Conservation (phyloP, 2,888 invertebrate species). For the Drosophila demipolita region DNA sequence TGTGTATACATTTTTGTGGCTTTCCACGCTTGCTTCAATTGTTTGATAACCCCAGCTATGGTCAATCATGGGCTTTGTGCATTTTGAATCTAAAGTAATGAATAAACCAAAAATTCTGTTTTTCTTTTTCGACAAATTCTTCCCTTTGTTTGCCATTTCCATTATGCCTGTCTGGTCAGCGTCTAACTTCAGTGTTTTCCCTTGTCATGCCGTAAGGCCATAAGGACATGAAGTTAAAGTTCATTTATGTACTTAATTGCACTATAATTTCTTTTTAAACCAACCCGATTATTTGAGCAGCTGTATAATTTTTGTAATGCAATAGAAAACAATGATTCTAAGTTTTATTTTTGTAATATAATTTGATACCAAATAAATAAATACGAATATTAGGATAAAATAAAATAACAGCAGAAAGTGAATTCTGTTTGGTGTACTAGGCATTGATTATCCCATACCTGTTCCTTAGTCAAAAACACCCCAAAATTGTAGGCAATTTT, state of each 20-base stretch:
- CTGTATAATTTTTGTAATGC: background rate
- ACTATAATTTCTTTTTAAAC: slow-evolving; percentile 8
- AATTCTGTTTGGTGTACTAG: slow-evolving; percentile 34
- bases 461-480: slow-evolving; percentile 63
- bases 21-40: slow-evolving; percentile 14
- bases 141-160: slow-evolving; percentile 27
- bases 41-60: slow-evolving; percentile 35
- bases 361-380: background rate
- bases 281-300: slow-evolving; percentile 4
- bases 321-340: background rate
- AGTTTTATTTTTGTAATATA: background rate
- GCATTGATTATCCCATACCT: slow-evolving; percentile 76
- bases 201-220: slow-evolving; percentile 4
- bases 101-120: slow-evolving; percentile 20
- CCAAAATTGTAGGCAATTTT: slow-evolving; percentile 66
- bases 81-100: slow-evolving; percentile 24
- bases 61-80: slow-evolving; percentile 39
- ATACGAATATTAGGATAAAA: background rate
- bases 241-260: background rate
- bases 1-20: slow-evolving; percentile 43
- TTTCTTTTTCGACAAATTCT: slow-evolving; percentile 26
- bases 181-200: slow-evolving; percentile 5
- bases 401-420: slow-evolving; percentile 9
- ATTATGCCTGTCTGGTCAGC: slow-evolving; percentile 26
- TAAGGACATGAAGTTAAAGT: background rate